These are phyloP conservation scores for Drosophila bocki DNA, from an alignment of 1,140 invertebrate species.

Conservation along the genomic window DNA sequence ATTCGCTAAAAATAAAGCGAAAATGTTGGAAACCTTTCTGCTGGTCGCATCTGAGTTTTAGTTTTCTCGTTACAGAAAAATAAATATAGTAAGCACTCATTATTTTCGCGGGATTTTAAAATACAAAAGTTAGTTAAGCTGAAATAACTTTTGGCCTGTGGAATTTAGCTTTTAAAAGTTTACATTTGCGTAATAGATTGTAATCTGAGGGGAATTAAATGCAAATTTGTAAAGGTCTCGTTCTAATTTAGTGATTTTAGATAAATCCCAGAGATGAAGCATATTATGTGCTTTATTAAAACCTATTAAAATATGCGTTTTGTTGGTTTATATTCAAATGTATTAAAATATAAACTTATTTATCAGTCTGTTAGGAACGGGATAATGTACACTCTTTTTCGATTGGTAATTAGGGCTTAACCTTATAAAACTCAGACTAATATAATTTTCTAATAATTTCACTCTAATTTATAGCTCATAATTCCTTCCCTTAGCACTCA, in stretches of 20 bases:
- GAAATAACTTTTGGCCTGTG: background rate
- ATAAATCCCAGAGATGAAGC: background rate
- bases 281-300: background rate
- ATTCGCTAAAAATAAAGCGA: constrained; percentile 8
- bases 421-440: background rate
- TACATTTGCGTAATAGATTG: background rate
- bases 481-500: background rate
- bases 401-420: background rate
- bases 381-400: background rate
- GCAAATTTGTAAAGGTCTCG: background rate
- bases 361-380: background rate
- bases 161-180: background rate
- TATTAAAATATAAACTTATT: background rate
- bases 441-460: too few species aligned
- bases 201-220: background rate
- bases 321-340: too few species aligned
- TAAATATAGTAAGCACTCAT: constrained; percentile 1
- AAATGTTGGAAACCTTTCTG: constrained; percentile 17
- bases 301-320: too few species aligned
- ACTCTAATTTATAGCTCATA: background rate
- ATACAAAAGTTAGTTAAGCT: background rate
- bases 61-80: constrained; percentile 1
- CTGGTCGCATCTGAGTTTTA: constrained; percentile 26
- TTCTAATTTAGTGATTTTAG: background rate
- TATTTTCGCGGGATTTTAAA: background rate